These are phyloP conservation scores for Nowickia ferox DNA, from an alignment of 2,888 invertebrate species.

Conservation along the genomic window DNA sequence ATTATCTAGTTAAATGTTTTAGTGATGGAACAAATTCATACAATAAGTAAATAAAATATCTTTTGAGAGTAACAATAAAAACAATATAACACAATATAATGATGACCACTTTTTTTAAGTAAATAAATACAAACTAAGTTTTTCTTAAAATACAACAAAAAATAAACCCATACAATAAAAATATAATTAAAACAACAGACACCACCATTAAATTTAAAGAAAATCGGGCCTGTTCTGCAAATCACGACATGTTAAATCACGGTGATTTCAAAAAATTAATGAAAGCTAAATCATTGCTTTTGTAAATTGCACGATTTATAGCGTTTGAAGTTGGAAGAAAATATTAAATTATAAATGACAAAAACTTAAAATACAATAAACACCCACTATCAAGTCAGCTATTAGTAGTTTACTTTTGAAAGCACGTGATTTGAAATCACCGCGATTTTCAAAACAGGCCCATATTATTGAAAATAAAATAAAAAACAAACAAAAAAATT, in stretches of 20 bases:
- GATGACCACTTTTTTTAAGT: slow-evolving; percentile 44
- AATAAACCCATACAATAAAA: slow-evolving; percentile 40
- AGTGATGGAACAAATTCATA: slow-evolving; percentile 35
- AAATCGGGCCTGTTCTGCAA: too few relatives aligned
- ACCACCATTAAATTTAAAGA: slow-evolving; percentile 72
- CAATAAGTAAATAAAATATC: slow-evolving; percentile 31
- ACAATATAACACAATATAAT: slow-evolving; percentile 23
- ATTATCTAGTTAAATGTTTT: slow-evolving; percentile 45
- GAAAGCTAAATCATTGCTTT: too few relatives aligned
- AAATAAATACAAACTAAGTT: slow-evolving; percentile 21
- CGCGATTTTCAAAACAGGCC: too few relatives aligned
- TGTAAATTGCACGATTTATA: too few relatives aligned
- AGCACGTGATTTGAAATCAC: too few relatives aligned
- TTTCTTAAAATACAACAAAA: slow-evolving; percentile 39
- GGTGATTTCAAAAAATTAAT: too few relatives aligned
- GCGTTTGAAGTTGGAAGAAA: too few relatives aligned
- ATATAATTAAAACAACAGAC: slow-evolving; percentile 70
- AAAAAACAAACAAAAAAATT: neutral
- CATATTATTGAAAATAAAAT: slow-evolving; percentile 42
- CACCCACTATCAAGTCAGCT: too few relatives aligned
- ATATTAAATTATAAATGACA: too few relatives aligned
- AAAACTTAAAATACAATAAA: too few relatives aligned
- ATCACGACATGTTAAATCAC: too few relatives aligned
- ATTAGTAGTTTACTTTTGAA: too few relatives aligned
- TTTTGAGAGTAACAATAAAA: slow-evolving; percentile 37